Evolutionary conservation across 2,797 vertebrate species (phyloP).

Genomic region (Poliocrania exsul): DNA sequence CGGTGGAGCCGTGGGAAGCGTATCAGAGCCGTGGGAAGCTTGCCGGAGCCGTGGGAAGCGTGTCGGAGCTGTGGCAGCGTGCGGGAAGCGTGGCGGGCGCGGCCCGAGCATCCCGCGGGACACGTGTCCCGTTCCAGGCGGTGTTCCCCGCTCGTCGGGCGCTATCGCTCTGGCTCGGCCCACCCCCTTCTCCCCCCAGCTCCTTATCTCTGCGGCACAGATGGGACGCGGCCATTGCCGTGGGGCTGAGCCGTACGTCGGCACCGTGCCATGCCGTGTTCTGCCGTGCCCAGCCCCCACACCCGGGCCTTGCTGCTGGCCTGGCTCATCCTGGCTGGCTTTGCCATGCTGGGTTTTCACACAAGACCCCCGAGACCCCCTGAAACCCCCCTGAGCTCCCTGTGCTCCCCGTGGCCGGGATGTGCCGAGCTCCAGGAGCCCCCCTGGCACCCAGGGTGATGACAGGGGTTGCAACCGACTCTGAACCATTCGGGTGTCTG

Average conservation of each 20-base stretch:
- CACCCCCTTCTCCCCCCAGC: neutral
- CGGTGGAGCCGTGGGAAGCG: neutral
- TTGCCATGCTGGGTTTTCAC: neutral
- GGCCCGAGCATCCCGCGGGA: neutral
- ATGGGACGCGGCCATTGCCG: neutral
- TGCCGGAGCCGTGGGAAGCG: neutral
- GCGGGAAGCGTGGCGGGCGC: neutral
- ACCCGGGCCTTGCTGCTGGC: neutral
- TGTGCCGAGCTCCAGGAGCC: neutral
- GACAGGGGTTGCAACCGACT: neutral
- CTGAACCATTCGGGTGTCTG: neutral
- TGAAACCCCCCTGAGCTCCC: fast-evolving
- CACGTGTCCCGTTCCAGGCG: neutral
- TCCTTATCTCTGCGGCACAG: neutral
- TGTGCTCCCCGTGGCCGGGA: neutral
- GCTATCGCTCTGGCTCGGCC: neutral
- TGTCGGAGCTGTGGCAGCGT: neutral
- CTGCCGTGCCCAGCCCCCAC: neutral
- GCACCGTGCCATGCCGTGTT: neutral
- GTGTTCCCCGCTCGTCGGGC: neutral
- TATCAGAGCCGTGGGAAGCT: too few species aligned
- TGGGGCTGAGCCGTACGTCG: neutral
- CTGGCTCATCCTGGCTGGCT: neutral
- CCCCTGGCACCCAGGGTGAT: too few species aligned
- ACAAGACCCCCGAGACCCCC: too few species aligned